These are phyloP conservation scores for Chalcosyrphus nemorum DNA, from an alignment of 2,888 invertebrate species.

Conservation along the genomic window DNA sequence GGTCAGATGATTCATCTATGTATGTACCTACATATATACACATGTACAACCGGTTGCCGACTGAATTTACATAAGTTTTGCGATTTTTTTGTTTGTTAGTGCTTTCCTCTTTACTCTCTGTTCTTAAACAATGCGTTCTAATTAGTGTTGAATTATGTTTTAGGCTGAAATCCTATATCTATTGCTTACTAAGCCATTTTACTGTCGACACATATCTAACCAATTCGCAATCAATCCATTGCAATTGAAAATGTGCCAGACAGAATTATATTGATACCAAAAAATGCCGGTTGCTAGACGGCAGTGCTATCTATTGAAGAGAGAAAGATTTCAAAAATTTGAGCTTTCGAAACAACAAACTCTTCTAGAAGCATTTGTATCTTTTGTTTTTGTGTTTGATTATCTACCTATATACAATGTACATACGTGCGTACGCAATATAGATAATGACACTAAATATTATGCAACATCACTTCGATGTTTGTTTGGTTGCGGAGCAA, in stretches of 20 bases:
- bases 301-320: background rate
- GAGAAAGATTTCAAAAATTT: background rate
- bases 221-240: no score
- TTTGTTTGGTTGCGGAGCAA: no score
- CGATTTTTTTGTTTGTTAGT: background rate
- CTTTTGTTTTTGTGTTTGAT: background rate
- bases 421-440: no score
- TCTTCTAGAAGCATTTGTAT: background rate
- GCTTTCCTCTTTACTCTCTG: no score
- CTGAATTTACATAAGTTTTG: background rate
- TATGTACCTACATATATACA: background rate
- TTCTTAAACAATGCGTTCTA: no score
- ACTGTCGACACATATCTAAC: no score
- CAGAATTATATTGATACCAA: background rate
- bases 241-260: background rate
- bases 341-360: background rate
- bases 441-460: background rate
- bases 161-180: no score
- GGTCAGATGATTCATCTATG: background rate
- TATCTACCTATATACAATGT: background rate
- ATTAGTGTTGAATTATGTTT: no score
- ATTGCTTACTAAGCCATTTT: no score
- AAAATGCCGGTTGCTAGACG: background rate
- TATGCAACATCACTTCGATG: no score
- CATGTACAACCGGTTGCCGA: constrained; percentile 11